phyloP scores from a whole-genome alignment of 1,140 invertebrate species.

The Rhynchophorus ferrugineus region DNA sequence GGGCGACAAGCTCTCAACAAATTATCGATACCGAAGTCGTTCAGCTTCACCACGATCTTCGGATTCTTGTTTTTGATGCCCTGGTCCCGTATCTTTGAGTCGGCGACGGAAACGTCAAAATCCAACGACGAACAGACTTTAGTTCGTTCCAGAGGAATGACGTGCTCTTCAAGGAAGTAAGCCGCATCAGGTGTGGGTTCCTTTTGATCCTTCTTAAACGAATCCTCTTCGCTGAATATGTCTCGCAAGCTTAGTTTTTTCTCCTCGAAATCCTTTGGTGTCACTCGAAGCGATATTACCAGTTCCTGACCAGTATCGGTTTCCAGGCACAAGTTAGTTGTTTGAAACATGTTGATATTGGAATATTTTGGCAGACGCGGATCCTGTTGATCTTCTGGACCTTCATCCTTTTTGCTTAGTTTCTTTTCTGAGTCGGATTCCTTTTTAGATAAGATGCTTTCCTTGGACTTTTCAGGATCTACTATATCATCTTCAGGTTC shows the following conservation, averaged over 20 bases:
- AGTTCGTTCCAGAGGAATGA: conserved; percentile 22
- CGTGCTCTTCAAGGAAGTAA: conserved; percentile 5
- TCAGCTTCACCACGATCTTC: conserved; percentile 21
- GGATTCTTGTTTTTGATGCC: conserved; percentile 24
- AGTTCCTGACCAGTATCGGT: conserved; percentile 21
- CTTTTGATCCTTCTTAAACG: background rate
- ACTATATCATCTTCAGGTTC: background rate
- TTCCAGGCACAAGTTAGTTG: conserved; percentile 18
- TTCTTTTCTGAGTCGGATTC: background rate
- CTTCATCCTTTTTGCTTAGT: background rate
- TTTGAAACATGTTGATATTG: conserved; percentile 18
- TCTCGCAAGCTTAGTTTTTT: conserved; percentile 13
- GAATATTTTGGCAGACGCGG: conserved; percentile 1
- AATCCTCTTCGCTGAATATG: conserved; percentile 18
- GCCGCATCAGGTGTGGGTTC: background rate
- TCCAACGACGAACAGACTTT: conserved; percentile 30
- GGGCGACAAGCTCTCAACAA: conserved; percentile 28
- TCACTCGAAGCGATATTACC: conserved; percentile 23
- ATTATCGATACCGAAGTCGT: conserved; percentile 28
- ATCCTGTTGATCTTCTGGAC: background rate
- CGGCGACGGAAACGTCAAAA: conserved; percentile 24
- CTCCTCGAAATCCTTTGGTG: conserved; percentile 6
- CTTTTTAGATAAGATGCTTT: background rate
- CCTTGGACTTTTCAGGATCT: background rate
- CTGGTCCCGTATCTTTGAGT: conserved; percentile 15